Evolutionary conservation across 2,113 vertebrate genomes (phyloP).

Genomic region (Cyanoliseus patagonus): DNA sequence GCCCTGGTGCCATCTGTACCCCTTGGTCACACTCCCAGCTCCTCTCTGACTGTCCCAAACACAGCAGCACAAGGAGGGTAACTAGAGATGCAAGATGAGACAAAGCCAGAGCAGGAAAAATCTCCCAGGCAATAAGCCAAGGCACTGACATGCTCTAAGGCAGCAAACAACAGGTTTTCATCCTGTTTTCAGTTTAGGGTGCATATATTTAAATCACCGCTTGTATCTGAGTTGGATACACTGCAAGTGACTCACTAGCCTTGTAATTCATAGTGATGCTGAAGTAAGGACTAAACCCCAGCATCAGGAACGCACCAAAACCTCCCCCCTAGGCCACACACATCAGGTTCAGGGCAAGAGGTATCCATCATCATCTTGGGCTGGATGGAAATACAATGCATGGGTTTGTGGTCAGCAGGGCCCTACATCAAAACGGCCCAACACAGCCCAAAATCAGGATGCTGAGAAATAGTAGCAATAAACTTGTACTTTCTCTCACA

Average conservation of each 20-base stretch:
- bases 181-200: not conserved
- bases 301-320: not conserved
- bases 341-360: not conserved
- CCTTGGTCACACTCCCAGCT: not conserved
- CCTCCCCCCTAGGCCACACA: not conserved
- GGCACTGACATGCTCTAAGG: accelerated
- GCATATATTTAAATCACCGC: not conserved
- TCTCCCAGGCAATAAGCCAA: not conserved
- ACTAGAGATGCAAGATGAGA: not conserved
- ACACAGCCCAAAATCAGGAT: not conserved
- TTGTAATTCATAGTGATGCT: not conserved
- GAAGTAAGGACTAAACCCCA: not conserved
- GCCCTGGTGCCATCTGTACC: not conserved
- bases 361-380: not conserved
- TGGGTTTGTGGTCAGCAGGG: not conserved
- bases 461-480: not conserved
- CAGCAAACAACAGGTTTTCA: not conserved
- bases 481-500: not conserved
- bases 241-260: not conserved
- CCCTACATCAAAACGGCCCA: accelerated
- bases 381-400: not conserved
- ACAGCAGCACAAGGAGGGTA: not conserved
- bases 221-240: not conserved
- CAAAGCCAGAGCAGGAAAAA: not conserved
- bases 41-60: not conserved